These are phyloP conservation scores for Spodoptera litura DNA, from an alignment of 1,140 invertebrate genomes.

Conservation along the genomic window DNA sequence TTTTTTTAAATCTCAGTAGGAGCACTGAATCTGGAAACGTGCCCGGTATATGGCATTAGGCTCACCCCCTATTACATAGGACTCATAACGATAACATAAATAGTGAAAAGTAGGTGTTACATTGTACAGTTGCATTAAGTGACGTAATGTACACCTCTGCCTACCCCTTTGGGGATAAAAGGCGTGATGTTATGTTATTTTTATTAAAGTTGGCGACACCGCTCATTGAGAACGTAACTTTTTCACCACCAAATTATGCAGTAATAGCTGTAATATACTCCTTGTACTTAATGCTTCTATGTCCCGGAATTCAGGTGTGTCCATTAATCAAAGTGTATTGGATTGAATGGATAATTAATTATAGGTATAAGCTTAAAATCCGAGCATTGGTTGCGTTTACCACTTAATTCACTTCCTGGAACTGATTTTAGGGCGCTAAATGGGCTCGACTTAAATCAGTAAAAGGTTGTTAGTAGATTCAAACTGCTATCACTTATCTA, in stretches of 20 bases:
- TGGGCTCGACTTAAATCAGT: slow-evolving; percentile 2
- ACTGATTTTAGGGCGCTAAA: slow-evolving; percentile 17
- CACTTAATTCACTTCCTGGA: slow-evolving; percentile 26
- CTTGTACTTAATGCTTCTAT: slow-evolving; percentile 13
- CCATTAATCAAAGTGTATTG: slow-evolving; percentile 43
- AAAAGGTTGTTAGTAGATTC: slow-evolving; percentile 7
- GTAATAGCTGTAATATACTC: slow-evolving; percentile 5
- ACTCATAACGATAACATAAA: no score
- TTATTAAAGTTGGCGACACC: neutral
- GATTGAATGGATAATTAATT: slow-evolving; percentile 38
- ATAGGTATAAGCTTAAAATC: slow-evolving; percentile 17
- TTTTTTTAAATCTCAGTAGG: no score
- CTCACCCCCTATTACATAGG: no score
- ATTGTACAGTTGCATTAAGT: no score
- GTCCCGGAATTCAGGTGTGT: slow-evolving; percentile 25
- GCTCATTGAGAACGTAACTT: neutral
- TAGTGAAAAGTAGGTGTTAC: no score
- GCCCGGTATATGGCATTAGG: no score
- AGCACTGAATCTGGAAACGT: no score
- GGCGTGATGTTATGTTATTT: neutral
- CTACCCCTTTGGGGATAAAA: no score
- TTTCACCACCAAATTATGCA: neutral
- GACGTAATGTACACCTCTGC: no score
- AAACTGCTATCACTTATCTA: slow-evolving; percentile 24
- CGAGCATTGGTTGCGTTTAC: slow-evolving; percentile 1